Percentiles rank a stretch among this genome's conserved stretches.
Evolutionary conservation across 1,140 invertebrate genomes (phyloP).

Genomic region (Campodea augens): DNA sequence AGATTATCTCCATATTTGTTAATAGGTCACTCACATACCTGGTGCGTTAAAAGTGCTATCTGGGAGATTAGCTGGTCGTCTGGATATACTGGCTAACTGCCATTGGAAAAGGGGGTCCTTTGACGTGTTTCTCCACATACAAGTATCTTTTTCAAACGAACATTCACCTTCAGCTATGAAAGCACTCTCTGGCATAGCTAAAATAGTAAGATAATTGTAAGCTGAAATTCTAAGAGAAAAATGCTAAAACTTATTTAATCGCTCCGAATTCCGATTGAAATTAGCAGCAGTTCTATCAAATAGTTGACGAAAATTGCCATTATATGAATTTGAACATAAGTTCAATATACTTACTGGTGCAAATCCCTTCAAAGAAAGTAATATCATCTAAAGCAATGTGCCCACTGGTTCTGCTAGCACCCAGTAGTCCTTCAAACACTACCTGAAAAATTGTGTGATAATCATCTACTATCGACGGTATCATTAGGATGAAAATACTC

Average conservation of each 20-base stretch:
- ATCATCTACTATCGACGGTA: background rate
- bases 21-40: too few species aligned
- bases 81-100: slow-evolving; percentile 37
- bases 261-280: too few species aligned
- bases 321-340: background rate
- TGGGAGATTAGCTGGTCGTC: slow-evolving; percentile 39
- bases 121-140: slow-evolving; percentile 38
- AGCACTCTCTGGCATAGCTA: slow-evolving; percentile 34
- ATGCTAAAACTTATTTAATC: too few species aligned
- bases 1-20: too few species aligned
- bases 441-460: slow-evolving; percentile 25
- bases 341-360: slow-evolving; percentile 29
- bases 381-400: slow-evolving; percentile 44
- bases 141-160: slow-evolving; percentile 40
- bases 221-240: too few species aligned
- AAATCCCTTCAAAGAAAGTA: slow-evolving; percentile 39
- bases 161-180: slow-evolving; percentile 33
- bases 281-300: too few species aligned
- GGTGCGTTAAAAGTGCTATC: slow-evolving; percentile 44
- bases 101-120: slow-evolving; percentile 28
- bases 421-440: slow-evolving; percentile 43
- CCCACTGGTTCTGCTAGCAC: slow-evolving; percentile 38
- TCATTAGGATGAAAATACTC: background rate
- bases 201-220: slow-evolving; percentile 1
- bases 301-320: background rate